Evolutionary conservation across 2,113 vertebrate genomes (phyloP), one percentile per base, ranked within the genome.

Genomic region (Miniopterus natalensis): DNA sequence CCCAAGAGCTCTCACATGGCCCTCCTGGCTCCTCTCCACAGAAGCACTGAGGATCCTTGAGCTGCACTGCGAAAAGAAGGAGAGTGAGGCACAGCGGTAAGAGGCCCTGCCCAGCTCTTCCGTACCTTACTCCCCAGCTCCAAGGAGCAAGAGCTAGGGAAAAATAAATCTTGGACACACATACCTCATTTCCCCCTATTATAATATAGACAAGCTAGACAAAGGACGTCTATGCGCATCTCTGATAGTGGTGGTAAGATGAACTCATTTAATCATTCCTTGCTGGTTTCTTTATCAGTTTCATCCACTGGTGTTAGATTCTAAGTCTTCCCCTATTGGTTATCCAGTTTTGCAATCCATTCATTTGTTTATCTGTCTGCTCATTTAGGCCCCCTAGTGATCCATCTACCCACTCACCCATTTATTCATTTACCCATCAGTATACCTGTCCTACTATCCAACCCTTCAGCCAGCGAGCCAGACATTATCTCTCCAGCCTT

Each of bases 11-110:
- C 49, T 91, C 90, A 36, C 49, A 31, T 20, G 31, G 12, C 25
- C n/a, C 5, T 27, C 49, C 36, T 27, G 61, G 25, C 23, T 68
- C 47, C 25, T 92, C 27, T 90, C 78, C 51, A 7, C 91, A 97
- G 97, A 95, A 36, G 91, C 94, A 0, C 94, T 97, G 88, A 21
- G 4, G 68, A 96, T 66, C 45, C 97, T 97, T 15, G 92, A 91
- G 73, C 57, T 96, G 49, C 85, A 95, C 31, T 42, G 92, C 80
- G 92, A 77, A 12, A 59, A 36, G 66, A 84, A 13, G 47, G 71
- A 29, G 6, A 23, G 27, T 4, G 71, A 88, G 66, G 15, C 49
- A 15, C 88, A 51, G 11, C 85, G 88, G 97, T 97, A 71, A 88
- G 95, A 40, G 65, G 8, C 12, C 23, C 61, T 9, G 8, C 59